Conservation (phyloP, 2,888 invertebrate genomes). For the Cremastinae sp. region DNA sequence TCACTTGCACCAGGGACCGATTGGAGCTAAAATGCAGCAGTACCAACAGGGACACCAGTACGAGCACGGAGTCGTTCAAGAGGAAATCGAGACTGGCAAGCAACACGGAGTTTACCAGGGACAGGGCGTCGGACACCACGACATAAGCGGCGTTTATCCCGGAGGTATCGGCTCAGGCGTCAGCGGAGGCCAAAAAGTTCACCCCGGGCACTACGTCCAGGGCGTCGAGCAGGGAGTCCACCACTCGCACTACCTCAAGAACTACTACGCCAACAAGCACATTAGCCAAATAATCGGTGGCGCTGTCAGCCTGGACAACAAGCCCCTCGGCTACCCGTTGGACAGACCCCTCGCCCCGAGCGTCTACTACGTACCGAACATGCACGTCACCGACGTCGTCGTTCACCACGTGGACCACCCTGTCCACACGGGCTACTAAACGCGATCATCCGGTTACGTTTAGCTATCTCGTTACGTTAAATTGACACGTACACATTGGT, state of each 20-base stretch:
- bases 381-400: constrained; percentile 81
- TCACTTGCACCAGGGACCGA: constrained; percentile 43
- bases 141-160: constrained; percentile 13
- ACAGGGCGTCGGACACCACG: constrained; percentile 34
- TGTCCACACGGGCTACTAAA: constrained; percentile 57
- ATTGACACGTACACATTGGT: constrained; percentile 9
- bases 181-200: constrained; percentile 46
- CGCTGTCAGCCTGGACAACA: constrained; percentile 80
- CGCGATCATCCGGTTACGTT: background rate
- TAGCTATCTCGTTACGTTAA: constrained; percentile 1
- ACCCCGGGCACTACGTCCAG: constrained; percentile 42
- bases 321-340: constrained; percentile 83
- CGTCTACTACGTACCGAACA: constrained; percentile 80
- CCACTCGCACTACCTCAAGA: constrained; percentile 65
- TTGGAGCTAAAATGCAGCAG: constrained; percentile 31
- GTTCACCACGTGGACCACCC: constrained; percentile 82
- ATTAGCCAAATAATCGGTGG: constrained; percentile 75
- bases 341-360: constrained; percentile 81
- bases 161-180: constrained; percentile 19
- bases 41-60: constrained; percentile 36
- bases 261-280: constrained; percentile 71
- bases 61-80: constrained; percentile 4
- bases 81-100: constrained; percentile 11
- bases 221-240: constrained; percentile 40
- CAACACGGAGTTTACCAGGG: constrained; percentile 32